Evolutionary conservation across 1,140 invertebrate genomes (phyloP), one percentile per base, ranked within the genome.

Genomic region (Orchesella cincta): DNA sequence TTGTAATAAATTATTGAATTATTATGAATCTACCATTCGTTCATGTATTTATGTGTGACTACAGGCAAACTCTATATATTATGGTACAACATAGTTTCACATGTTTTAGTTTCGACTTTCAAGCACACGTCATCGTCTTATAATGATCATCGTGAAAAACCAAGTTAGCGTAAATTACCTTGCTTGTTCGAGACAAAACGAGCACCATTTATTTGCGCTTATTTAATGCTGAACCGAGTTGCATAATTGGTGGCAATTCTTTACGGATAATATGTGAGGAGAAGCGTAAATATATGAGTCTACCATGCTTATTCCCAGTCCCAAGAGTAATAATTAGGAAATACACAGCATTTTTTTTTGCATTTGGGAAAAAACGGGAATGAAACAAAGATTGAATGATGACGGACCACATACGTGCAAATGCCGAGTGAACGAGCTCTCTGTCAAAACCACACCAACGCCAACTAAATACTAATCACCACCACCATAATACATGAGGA

Each of bases 341-440:
- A 57, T 57, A 8, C 18, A 8, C 39, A 5, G 39, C 39, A 46
- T 46, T 46, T 46, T 46, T 5, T 46, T 46, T 46, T 46, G 39
- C 39, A 18, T 8, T 5, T 46, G 39, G 18, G 18, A 46, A 62
- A 62, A n/a, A 62, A 62, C 8, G 23, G 54, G 54, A 62, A 62
- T 8, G 29, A 26, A 67, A 67, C 31, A 31, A 8, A 31, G 31
- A 67, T 67, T 67, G 62, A 67, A 67, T 67, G 31, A 67, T 67
- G 31, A 67, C 23, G 62, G 62, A 67, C 62, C 62, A 67, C 62
- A 67, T 67, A 67, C 62, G 62, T 33, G 62, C 62, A 67, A 33
- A 67, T 67, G 62, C 62, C 62, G 33, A 67, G 5, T 8, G 33
- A 67, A 67, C 31, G 62, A 57, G 2, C 62, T 67, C 31, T 67